Evolutionary conservation across 1,140 invertebrate species (phyloP).

Genomic region (Aphaenogaster rudis): DNA sequence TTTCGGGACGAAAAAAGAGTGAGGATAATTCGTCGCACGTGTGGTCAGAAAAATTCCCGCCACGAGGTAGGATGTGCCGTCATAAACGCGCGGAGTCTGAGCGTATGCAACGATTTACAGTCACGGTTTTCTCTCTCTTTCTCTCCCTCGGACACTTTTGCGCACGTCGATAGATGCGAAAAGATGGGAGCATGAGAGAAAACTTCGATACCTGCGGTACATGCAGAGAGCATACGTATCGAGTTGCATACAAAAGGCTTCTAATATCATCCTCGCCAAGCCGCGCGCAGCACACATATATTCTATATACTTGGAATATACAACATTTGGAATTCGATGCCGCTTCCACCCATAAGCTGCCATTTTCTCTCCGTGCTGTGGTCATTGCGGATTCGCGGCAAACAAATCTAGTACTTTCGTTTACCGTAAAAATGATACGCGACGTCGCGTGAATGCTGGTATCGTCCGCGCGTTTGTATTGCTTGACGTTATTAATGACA

Average conservation of each 20-base stretch:
- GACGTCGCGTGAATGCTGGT: constrained; percentile 29
- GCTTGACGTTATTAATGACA: neutral
- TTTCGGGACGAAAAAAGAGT: constrained; percentile 56
- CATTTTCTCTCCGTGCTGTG: constrained; percentile 49
- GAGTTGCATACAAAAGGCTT: constrained; percentile 80
- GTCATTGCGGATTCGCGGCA: constrained; percentile 48
- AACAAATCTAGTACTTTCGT: constrained; percentile 37
- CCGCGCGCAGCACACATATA: neutral
- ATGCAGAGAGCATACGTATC: constrained; percentile 57
- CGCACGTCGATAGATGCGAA: constrained; percentile 14
- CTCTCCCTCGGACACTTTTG: neutral
- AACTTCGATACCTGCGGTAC: constrained; percentile 60
- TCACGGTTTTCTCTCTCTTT: neutral
- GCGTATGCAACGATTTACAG: constrained; percentile 65
- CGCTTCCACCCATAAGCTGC: constrained; percentile 42
- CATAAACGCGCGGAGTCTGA: constrained; percentile 46
- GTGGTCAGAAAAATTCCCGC: constrained; percentile 73
- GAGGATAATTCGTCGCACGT: constrained; percentile 72
- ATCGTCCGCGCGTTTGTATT: constrained; percentile 6
- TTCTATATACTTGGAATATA: constrained; percentile 6
- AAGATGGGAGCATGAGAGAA: constrained; percentile 46
- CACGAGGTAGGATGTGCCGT: neutral
- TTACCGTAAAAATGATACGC: constrained; percentile 57
- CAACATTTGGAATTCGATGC: constrained; percentile 57
- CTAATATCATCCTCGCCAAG: constrained; percentile 76